These are phyloP conservation scores for Sicus ferrugineus DNA, from an alignment of 2,888 invertebrate species.

Conservation along the genomic window DNA sequence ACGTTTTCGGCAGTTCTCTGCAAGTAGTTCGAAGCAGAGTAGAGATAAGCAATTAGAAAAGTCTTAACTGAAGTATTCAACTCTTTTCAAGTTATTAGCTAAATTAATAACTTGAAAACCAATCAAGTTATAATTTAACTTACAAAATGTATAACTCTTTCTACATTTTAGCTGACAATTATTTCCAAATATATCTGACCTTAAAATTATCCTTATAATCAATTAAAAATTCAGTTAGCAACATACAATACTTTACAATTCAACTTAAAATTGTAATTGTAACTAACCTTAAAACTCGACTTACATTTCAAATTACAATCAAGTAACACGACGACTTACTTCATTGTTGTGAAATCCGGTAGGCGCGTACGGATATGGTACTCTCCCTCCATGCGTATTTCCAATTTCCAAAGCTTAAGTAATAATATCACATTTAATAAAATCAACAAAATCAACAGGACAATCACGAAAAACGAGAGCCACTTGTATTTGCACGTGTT, in stretches of 20 bases:
- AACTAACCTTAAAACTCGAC: no score
- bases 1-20: conserved; percentile 76
- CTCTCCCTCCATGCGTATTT: conserved; percentile 66
- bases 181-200: no score
- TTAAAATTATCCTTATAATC: no score
- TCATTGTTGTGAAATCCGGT: conserved; percentile 58
- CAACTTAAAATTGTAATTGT: no score
- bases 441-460: conserved; percentile 71
- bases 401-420: conserved; percentile 81
- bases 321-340: conserved; percentile 49
- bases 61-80: no score
- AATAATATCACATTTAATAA: conserved; percentile 82
- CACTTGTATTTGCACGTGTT: conserved; percentile 55
- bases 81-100: no score
- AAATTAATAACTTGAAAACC: no score
- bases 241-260: no score
- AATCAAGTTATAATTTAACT: no score
- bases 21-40: not conserved
- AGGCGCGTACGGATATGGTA: conserved; percentile 55
- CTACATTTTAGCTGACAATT: not conserved
- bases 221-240: no score
- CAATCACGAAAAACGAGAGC: conserved; percentile 65
- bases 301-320: conserved; percentile 20
- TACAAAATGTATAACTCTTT: conserved; percentile 16
- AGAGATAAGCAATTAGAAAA: conserved; percentile 38